phyloP scores from a whole-genome alignment of 2,888 invertebrate species.

The Coelopa pilipes region DNA sequence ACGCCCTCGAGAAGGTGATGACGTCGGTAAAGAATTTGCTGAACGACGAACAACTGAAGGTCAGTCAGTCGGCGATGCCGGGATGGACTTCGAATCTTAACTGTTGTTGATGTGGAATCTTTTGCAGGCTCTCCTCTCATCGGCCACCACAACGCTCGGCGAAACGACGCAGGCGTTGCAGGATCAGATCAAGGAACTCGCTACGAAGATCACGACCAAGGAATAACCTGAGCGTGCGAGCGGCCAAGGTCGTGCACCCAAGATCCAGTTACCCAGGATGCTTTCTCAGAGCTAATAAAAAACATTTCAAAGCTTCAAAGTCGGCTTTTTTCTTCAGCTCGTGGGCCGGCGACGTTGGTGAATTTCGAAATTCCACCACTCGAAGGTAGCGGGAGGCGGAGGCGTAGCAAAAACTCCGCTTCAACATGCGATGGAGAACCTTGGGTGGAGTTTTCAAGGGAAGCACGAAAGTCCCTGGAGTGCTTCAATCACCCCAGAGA shows the following conservation, averaged over 20 bases:
- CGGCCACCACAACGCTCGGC: too few relatives aligned
- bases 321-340: background rate
- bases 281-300: background rate
- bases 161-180: too few relatives aligned
- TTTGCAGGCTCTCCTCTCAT: too few relatives aligned
- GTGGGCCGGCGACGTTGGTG: too few relatives aligned
- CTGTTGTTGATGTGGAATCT: background rate
- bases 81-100: slow-evolving; percentile 3
- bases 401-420: background rate
- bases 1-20: slow-evolving; percentile 5
- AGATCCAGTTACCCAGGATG: background rate
- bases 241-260: background rate
- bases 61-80: slow-evolving; percentile 22
- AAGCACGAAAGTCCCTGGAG: too few relatives aligned
- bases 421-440: too few relatives aligned
- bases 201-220: too few relatives aligned
- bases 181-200: too few relatives aligned
- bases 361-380: too few relatives aligned
- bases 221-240: background rate
- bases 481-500: too few relatives aligned
- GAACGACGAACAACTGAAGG: slow-evolving; percentile 23
- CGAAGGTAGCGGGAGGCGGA: too few relatives aligned
- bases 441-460: too few relatives aligned
- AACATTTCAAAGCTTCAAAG: background rate
- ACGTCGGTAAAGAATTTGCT: slow-evolving; percentile 14